Percentiles rank a stretch among this genome's conserved stretches.
Evolutionary conservation across 2,797 vertebrate genomes (phyloP).

Genomic region (Neosilurus mollespiculum): DNA sequence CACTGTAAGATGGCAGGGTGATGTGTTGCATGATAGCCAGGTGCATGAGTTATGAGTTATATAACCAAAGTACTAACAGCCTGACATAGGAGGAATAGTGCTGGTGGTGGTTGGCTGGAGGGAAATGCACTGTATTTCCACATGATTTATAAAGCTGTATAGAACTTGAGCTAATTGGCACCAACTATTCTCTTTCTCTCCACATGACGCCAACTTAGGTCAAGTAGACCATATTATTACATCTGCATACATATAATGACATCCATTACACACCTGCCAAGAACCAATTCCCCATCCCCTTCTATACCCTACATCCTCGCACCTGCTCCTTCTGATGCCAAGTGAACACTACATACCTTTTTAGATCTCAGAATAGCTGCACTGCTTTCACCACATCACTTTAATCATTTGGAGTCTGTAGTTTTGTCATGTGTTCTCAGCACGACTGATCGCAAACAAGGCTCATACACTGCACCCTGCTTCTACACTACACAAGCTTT

Average conservation of each 20-base stretch:
- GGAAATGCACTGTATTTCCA: background rate
- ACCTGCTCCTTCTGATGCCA: slow-evolving; percentile 10
- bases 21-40: slow-evolving; percentile 25
- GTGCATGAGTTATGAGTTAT: slow-evolving; percentile 5
- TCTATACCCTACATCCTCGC: background rate
- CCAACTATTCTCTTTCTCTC: slow-evolving; percentile 5
- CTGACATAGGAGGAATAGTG: slow-evolving; percentile 11
- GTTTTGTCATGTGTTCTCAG: background rate
- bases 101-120: background rate
- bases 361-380: slow-evolving; percentile 2
- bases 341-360: background rate
- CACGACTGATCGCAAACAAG: background rate
- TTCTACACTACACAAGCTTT: background rate
- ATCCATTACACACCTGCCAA: slow-evolving; percentile 1
- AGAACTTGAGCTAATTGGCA: background rate
- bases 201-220: background rate
- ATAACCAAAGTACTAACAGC: slow-evolving; percentile 27
- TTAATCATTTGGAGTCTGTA: background rate
- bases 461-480: background rate
- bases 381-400: background rate
- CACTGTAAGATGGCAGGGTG: slow-evolving; percentile 7
- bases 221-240: background rate
- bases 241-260: slow-evolving; percentile 5
- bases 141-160: background rate
- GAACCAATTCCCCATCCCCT: background rate